Percentiles rank a stretch among this genome's conserved stretches.
Evolutionary conservation across 2,113 vertebrate genomes (phyloP).

Genomic region (Osmerus mordax): DNA sequence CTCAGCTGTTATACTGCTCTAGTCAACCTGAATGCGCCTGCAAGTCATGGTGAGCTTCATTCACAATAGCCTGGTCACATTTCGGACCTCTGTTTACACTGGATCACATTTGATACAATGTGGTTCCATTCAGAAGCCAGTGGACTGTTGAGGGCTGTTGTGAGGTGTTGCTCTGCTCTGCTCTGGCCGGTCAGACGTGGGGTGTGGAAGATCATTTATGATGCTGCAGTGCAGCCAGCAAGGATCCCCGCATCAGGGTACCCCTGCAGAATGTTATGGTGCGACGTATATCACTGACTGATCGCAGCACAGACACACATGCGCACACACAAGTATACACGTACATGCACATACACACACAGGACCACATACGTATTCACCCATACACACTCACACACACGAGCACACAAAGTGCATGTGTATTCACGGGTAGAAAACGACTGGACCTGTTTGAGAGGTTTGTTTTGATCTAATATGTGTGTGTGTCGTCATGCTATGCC

Average conservation of each 20-base stretch:
- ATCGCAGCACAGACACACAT: neutral
- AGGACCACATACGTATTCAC: neutral
- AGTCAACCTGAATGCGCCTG: constrained; percentile 36
- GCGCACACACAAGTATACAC: neutral
- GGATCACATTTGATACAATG: neutral
- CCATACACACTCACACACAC: neutral
- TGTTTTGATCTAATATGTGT: constrained; percentile 7
- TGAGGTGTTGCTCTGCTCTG: constrained; percentile 11
- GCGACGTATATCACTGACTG: too few relatives aligned
- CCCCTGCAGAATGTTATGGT: neutral
- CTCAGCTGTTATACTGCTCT: constrained; percentile 39
- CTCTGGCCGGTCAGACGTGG: neutral
- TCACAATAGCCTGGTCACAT: constrained; percentile 12
- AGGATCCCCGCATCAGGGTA: neutral
- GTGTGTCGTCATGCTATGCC: neutral
- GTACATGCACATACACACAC: neutral
- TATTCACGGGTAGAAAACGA: too few relatives aligned
- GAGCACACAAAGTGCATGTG: neutral
- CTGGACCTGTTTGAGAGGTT: constrained; percentile 1
- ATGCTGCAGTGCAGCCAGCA: constrained; percentile 55
- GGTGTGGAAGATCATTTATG: constrained; percentile 37
- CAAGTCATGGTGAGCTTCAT: constrained; percentile 40
- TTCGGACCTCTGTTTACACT: constrained; percentile 35
- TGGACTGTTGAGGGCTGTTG: neutral
- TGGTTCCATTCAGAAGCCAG: constrained; percentile 12